Base-by-base conservation (phyloP, 2,797 vertebrate species). In the Tolypeutes matacus region DNA sequence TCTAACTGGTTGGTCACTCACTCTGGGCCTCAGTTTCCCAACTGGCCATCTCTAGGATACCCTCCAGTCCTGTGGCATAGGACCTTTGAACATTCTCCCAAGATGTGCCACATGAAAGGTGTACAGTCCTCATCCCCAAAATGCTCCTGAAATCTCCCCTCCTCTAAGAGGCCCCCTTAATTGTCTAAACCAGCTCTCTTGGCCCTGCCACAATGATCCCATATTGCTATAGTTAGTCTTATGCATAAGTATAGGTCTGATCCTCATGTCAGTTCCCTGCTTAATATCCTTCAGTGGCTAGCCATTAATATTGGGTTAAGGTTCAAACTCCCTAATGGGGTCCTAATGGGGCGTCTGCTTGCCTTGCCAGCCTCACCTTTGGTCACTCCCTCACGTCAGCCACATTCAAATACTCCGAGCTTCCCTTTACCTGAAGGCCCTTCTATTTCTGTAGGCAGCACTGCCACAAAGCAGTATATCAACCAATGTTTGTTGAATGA, bases 401-500 rank as follows among this genome's bases (percentile, higher is more conserved):
- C 75, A 39, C 21, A 56, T 2, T 64, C 18, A 70, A 12, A 58
- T 80, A 75, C 21, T 34, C 70, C 29, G 76, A 80, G 60, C 56
- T 88, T 70, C 72, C 65, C 72, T 86, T 58, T 56, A 42, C 73
- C 76, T 53, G 27, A 91, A 76, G 78, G 80, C 42, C 65, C n/a
- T 75, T 60, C 62, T n/a, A 29, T 27, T 78, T 95, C 91, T 82
- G 39, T 53, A 36, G 27, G 60, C 72, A 58, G 49, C 17, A 73
- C 18, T 88, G 49, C 7, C 25, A 39, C 56, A 93, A n/a, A 93
- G 72, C 46, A 95, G 80, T 72, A 42, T 85, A 53, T 72, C 23
- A 14, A n/a, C 34, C 58, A 80, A 20, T 51, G 72, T 62, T 36
- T 76, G 72, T 5, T 34, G 36, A 67, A 67, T 76, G 58, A 81